phyloP scores from a whole-genome alignment of 2,113 vertebrate genomes.

The Scytalopus superciliaris region DNA sequence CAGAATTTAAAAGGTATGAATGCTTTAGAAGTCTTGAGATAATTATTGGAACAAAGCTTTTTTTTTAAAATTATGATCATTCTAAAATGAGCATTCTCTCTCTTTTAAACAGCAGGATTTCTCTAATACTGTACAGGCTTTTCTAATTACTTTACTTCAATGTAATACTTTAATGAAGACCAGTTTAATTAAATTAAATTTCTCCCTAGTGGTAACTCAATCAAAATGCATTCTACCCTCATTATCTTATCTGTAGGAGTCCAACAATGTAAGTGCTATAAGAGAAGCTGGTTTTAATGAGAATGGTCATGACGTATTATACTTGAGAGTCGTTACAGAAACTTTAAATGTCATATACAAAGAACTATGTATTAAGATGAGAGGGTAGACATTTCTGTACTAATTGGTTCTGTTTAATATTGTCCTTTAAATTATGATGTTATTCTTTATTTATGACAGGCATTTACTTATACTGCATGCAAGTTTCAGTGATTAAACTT shows the following conservation, averaged over 20 bases:
- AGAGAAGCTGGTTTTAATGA: conserved; percentile 72
- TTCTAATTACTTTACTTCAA: conserved; percentile 77
- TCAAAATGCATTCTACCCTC: conserved; percentile 78
- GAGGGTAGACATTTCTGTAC: conserved; percentile 44
- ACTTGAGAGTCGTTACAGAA: conserved; percentile 66
- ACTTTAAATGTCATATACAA: conserved; percentile 54
- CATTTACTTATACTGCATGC: neutral
- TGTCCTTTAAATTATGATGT: conserved; percentile 46
- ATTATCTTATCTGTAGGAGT: conserved; percentile 80
- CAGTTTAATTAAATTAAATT: conserved; percentile 83
- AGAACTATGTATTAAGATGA: conserved; percentile 61
- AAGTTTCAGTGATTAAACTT: conserved; percentile 44
- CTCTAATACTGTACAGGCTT: conserved; percentile 62
- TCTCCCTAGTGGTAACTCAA: conserved; percentile 78
- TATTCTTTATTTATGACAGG: conserved; percentile 61
- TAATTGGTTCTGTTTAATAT: conserved; percentile 62
- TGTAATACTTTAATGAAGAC: conserved; percentile 80
- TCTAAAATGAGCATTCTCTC: conserved; percentile 28
- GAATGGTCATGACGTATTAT: conserved; percentile 61
- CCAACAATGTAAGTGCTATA: conserved; percentile 64
- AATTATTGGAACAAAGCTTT: neutral
- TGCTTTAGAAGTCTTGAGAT: conserved; percentile 13
- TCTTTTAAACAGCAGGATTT: conserved; percentile 62
- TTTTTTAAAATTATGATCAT: conserved; percentile 13
- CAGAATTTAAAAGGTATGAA: conserved; percentile 1